A percentile compares a stretch with the other conserved stretches of the same genome.
Conservation (phyloP, 2,888 invertebrate genomes). For the Philopedon plagiatum region DNA sequence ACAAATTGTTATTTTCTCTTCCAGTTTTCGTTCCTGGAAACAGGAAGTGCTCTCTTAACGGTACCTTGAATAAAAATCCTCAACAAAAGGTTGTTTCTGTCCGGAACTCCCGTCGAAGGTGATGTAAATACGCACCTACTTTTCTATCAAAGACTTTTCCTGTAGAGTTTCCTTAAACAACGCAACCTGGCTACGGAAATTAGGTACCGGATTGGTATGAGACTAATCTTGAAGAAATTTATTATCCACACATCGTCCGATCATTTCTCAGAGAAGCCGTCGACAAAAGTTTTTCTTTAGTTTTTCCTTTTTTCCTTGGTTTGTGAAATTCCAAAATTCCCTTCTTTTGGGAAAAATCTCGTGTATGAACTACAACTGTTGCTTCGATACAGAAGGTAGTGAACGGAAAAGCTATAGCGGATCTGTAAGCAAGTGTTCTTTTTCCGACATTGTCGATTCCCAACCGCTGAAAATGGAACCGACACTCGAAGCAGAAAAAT, state of each 20-base stretch:
- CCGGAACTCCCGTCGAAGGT: not conserved
- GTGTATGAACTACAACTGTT: constrained; percentile 49
- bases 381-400: constrained; percentile 28
- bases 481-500: constrained; percentile 11
- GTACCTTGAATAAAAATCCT: not conserved
- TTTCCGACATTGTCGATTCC: constrained; percentile 44
- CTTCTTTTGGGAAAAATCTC: not conserved
- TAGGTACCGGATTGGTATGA: constrained; percentile 81
- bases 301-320: constrained; percentile 26
- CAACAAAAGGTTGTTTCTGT: not conserved
- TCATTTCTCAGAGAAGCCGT: constrained; percentile 77
- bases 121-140: constrained; percentile 20
- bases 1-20: not conserved
- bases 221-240: constrained; percentile 80
- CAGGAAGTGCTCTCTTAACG: not conserved
- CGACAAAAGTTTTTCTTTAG: constrained; percentile 48
- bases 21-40: not conserved
- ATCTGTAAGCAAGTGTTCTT: constrained; percentile 45
- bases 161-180: constrained; percentile 42
- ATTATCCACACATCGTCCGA: constrained; percentile 86
- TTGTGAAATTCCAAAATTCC: constrained; percentile 10
- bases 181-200: constrained; percentile 74
- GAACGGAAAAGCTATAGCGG: constrained; percentile 13
- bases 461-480: constrained; percentile 44
- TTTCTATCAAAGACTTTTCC: not conserved